A percentile compares a stretch with the other conserved stretches of the same genome.
These are phyloP conservation scores for Tolypeutes matacus DNA, from an alignment of 2,797 vertebrate species.

Conservation along the genomic window DNA sequence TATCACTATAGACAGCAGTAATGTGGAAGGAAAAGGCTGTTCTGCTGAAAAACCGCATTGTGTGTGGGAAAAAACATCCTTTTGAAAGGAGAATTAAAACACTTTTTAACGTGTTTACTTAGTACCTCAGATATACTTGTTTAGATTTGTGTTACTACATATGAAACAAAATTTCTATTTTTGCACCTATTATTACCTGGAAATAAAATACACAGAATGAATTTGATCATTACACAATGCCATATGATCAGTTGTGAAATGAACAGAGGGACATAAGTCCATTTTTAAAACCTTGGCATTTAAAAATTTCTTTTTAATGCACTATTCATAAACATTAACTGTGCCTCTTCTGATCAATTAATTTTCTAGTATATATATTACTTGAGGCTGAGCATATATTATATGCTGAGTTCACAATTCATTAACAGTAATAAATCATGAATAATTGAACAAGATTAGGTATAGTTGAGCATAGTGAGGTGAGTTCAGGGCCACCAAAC, in stretches of 20 bases:
- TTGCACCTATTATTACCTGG: slow-evolving; percentile 62
- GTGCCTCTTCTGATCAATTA: background rate
- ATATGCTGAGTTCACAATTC: background rate
- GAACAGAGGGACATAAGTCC: accelerated
- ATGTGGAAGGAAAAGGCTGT: background rate
- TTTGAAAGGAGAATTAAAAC: slow-evolving; percentile 63
- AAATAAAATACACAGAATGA: background rate
- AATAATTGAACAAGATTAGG: background rate
- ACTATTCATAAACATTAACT: background rate
- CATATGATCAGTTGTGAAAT: background rate
- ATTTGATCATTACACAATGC: background rate
- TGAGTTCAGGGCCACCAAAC: background rate
- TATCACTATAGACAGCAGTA: background rate
- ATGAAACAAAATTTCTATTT: slow-evolving; percentile 62
- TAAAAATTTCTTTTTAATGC: background rate
- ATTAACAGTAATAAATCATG: slow-evolving; percentile 11
- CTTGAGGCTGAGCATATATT: background rate
- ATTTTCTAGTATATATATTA: background rate
- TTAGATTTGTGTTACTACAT: slow-evolving; percentile 62
- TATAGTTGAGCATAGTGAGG: background rate
- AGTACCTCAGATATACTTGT: slow-evolving; percentile 19
- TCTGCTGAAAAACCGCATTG: slow-evolving; percentile 35
- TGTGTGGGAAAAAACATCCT: background rate
- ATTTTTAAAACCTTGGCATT: background rate
- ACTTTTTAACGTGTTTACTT: slow-evolving; percentile 62